Evolutionary conservation across 2,888 invertebrate species (phyloP).

Genomic region (Lithophane socia): DNA sequence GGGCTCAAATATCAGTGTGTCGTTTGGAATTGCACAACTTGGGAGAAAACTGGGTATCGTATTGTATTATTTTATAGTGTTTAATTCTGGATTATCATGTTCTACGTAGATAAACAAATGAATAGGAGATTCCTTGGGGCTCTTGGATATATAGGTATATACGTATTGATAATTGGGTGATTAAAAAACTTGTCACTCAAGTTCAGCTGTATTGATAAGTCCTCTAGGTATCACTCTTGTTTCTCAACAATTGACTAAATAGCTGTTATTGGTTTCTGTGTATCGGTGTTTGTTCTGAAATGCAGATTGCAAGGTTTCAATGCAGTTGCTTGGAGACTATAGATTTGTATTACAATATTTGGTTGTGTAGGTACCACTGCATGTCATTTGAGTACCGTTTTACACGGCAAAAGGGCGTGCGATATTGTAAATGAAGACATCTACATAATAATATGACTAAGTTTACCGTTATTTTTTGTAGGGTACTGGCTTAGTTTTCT

Average conservation of each 20-base stretch:
- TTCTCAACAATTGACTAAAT: neutral
- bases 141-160: neutral
- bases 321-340: slow-evolving; percentile 2
- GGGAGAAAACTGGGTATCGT: slow-evolving; percentile 49
- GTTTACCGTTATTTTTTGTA: slow-evolving; percentile 45
- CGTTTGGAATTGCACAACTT: slow-evolving; percentile 72
- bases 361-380: slow-evolving; percentile 30
- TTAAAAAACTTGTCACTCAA: neutral
- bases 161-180: too few species aligned
- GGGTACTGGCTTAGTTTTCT: slow-evolving; percentile 6
- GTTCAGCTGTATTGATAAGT: neutral
- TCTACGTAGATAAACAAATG: neutral
- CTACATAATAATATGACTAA: slow-evolving; percentile 38
- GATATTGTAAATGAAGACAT: slow-evolving; percentile 55
- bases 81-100: neutral
- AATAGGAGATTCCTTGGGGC: neutral
- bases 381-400: slow-evolving; percentile 57
- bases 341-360: slow-evolving; percentile 32
- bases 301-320: slow-evolving; percentile 8
- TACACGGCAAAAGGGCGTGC: slow-evolving; percentile 46
- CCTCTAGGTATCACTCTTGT: neutral
- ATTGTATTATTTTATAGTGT: slow-evolving; percentile 26
- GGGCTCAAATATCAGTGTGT: slow-evolving; percentile 78
- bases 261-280: neutral
- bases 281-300: slow-evolving; percentile 11